Percentiles rank a stretch among this genome's conserved stretches.
phyloP scores from a whole-genome alignment of 2,888 invertebrate species.

The Sturmia bella region DNA sequence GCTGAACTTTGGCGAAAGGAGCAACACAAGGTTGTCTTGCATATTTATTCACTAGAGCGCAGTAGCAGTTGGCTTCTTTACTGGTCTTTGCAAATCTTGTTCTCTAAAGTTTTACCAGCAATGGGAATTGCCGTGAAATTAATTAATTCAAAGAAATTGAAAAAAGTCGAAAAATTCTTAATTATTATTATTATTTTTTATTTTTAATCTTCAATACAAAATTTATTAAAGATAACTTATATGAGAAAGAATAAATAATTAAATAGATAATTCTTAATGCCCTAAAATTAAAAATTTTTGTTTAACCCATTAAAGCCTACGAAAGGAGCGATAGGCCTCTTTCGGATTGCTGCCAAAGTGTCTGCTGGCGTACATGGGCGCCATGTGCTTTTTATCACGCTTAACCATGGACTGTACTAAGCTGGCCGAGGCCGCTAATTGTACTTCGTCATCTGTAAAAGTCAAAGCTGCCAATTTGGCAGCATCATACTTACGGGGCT shows the following conservation, averaged over 20 bases:
- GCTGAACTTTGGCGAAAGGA: background rate
- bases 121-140: conserved; percentile 59
- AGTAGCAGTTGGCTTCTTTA: conserved; percentile 5
- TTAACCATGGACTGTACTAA: conserved; percentile 79
- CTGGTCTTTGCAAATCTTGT: conserved; percentile 50
- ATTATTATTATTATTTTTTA: too few relatives aligned
- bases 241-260: conserved; percentile 50
- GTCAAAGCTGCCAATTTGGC: conserved; percentile 71
- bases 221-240: conserved; percentile 28
- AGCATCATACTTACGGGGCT: conserved; percentile 70
- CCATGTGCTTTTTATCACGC: conserved; percentile 78
- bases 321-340: conserved; percentile 54
- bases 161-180: too few relatives aligned
- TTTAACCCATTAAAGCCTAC: conserved; percentile 48
- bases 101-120: conserved; percentile 38
- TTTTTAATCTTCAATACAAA: conserved; percentile 12
- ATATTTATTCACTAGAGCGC: conserved; percentile 1
- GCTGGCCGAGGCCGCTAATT: conserved; percentile 77
- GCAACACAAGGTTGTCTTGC: conserved; percentile 52
- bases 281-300: background rate
- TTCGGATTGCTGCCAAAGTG: conserved; percentile 63
- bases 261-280: conserved; percentile 18
- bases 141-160: too few relatives aligned
- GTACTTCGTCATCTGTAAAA: conserved; percentile 74
- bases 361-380: conserved; percentile 79